Percentiles rank a stretch among this genome's conserved stretches.
Conservation (phyloP, 2,797 vertebrate genomes). For the Lates japonicus region DNA sequence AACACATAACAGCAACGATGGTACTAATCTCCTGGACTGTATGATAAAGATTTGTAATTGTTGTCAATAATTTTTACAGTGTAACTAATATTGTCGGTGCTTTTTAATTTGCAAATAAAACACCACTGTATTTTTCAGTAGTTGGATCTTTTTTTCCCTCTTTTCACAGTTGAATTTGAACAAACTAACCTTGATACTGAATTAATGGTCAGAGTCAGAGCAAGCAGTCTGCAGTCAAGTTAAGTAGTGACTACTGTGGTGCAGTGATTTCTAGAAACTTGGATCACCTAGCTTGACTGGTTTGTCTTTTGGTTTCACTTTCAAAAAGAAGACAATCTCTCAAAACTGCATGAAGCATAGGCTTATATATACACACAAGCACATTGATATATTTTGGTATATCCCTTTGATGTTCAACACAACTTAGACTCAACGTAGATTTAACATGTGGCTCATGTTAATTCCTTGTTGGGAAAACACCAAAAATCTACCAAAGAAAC, state of each 20-base stretch:
- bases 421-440: too few relatives aligned
- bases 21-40: constrained; percentile 91
- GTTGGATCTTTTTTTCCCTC: constrained; percentile 17
- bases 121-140: constrained; percentile 91
- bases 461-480: constrained; percentile 2
- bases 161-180: background rate
- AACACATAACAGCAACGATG: constrained; percentile 87
- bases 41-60: constrained; percentile 91
- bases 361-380: background rate
- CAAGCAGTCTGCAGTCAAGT: background rate
- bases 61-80: constrained; percentile 93
- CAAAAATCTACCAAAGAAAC: background rate
- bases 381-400: background rate
- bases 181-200: background rate
- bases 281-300: background rate
- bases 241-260: background rate
- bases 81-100: constrained; percentile 92
- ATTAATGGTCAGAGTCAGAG: background rate
- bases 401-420: background rate
- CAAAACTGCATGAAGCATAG: background rate
- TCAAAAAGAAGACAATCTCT: background rate
- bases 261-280: constrained; percentile 34
- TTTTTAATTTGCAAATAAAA: constrained; percentile 94
- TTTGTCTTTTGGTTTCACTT: constrained; percentile 51
- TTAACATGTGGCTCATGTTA: too few relatives aligned